These are phyloP conservation scores for Troglohyphantes excavatus DNA, from an alignment of 2,888 invertebrate genomes.

Conservation along the genomic window DNA sequence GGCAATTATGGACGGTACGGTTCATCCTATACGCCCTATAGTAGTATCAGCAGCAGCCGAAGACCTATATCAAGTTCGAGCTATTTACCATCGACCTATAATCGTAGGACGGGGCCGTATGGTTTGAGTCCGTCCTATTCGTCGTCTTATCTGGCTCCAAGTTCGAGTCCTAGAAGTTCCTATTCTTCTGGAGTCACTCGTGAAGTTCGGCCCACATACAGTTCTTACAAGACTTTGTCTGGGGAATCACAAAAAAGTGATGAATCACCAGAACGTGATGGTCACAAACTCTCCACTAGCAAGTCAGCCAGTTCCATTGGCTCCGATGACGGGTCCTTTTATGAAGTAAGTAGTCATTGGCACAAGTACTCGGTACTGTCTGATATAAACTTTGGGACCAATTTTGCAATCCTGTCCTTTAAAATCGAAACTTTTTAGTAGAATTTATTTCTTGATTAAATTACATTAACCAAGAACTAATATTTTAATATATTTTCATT, in stretches of 20 bases:
- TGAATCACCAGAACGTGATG: conserved; percentile 45
- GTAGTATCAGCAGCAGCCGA: conserved; percentile 46
- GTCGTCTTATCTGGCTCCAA: conserved; percentile 63
- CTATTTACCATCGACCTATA: conserved; percentile 31
- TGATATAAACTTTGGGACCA: no score
- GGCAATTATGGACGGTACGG: conserved; percentile 73
- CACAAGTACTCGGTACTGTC: no score
- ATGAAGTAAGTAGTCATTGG: conserved; percentile 76
- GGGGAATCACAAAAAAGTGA: conserved; percentile 37
- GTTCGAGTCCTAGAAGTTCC: conserved; percentile 70
- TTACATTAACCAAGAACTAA: no score
- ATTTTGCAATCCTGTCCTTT: no score
- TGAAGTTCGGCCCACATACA: conserved; percentile 29
- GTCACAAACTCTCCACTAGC: conserved; percentile 62
- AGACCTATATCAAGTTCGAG: conserved; percentile 39
- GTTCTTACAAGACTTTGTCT: conserved; percentile 42
- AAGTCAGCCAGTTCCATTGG: conserved; percentile 63
- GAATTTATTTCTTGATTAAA: no score
- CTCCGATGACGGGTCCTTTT: conserved; percentile 25
- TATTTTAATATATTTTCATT: no score
- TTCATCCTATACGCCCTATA: conserved; percentile 57
- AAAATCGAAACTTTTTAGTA: no score
- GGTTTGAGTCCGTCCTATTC: conserved; percentile 58
- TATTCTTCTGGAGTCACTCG: conserved; percentile 39
- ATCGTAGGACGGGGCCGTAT: conserved; percentile 44